Evolutionary conservation across 1,140 invertebrate genomes (phyloP), one percentile per base, ranked within the genome.

Genomic region (Aphaenogaster floridana): DNA sequence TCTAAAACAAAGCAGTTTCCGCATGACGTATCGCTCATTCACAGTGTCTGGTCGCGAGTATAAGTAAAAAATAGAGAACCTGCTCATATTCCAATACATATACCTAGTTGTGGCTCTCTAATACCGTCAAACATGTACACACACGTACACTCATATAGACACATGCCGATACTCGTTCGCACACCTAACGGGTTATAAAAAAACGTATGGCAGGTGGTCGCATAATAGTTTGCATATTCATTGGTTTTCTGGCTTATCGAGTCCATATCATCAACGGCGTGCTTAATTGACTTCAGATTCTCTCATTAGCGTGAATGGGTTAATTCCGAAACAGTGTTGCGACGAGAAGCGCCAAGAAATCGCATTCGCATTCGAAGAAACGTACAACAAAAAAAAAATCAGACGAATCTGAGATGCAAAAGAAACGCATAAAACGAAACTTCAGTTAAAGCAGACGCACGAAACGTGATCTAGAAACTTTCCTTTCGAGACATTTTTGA

Each of bases 201-300:
- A 88, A 59, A 86, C 80, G 81, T 91, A 79, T 84, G 89, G 90
- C 91, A 92, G 92, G 89, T 91, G 89, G 77, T 69, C 74, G 61
- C 77, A 87, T 87, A 92, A 92, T 91, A 90, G 86, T 92, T 94
- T 93, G 93, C 87, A 94, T 94, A 94, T 93, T 93, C 93, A 94
- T 92, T 79, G 91, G 91, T 89, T 92, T 84, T 88, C 89, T 83
- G 68, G 63, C 80, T 92, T 93, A 94, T 94, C 92, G 89, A 88
- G 80, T 89, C 90, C 84, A 89, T 92, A 92, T 93, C 92, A 93
- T 93, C 92, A 84, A 48, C 85, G 61, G 87, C 74, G 89, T 89
- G 90, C 88, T 92, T 94, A 94, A 94, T 93, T 94, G 92, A 93
- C 93, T 93, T 93, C 89, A 90, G 92, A 94, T 94, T 93, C 93